These are phyloP conservation scores for Epizoanthus scotinus DNA, from an alignment of 92 coral and sea anemone species.

Conservation along the genomic window DNA sequence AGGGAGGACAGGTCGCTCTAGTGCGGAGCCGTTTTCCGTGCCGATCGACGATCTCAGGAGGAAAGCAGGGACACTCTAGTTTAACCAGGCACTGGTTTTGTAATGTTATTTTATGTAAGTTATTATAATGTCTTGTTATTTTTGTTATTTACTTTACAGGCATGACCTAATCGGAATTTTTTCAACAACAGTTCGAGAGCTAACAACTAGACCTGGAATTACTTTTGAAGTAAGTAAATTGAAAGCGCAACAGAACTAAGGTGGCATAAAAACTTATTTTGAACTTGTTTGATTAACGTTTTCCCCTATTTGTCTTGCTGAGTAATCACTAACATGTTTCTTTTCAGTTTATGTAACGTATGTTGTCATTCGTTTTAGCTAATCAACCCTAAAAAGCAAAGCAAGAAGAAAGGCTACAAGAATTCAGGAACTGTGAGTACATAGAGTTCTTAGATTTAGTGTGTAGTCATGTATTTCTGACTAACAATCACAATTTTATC, in stretches of 20 bases:
- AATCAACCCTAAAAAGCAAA: constrained; percentile 74
- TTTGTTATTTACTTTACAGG: constrained; percentile 37
- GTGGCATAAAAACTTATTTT: too few relatives aligned
- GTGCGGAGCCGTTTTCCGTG: too few relatives aligned
- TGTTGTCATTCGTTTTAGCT: constrained; percentile 33
- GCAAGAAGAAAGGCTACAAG: constrained; percentile 83
- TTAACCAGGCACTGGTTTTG: too few relatives aligned
- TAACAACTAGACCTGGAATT: constrained; percentile 63
- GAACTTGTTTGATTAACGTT: too few relatives aligned
- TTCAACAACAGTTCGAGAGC: constrained; percentile 91
- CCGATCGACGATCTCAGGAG: too few relatives aligned
- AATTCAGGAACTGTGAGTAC: constrained; percentile 87
- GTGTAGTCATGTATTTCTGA: too few relatives aligned
- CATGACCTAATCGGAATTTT: constrained; percentile 94
- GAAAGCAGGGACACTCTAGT: too few relatives aligned
- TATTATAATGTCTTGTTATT: too few relatives aligned
- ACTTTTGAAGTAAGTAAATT: constrained; percentile 62
- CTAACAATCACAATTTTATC: too few relatives aligned
- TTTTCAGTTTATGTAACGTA: background rate
- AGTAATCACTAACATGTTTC: background rate
- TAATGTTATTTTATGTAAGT: too few relatives aligned
- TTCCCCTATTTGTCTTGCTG: too few relatives aligned
- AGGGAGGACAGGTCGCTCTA: too few relatives aligned
- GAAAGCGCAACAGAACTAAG: background rate
- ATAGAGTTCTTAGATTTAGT: background rate